These are phyloP conservation scores for Myripristis murdjan DNA, from an alignment of 2,797 vertebrate genomes.

Conservation along the genomic window DNA sequence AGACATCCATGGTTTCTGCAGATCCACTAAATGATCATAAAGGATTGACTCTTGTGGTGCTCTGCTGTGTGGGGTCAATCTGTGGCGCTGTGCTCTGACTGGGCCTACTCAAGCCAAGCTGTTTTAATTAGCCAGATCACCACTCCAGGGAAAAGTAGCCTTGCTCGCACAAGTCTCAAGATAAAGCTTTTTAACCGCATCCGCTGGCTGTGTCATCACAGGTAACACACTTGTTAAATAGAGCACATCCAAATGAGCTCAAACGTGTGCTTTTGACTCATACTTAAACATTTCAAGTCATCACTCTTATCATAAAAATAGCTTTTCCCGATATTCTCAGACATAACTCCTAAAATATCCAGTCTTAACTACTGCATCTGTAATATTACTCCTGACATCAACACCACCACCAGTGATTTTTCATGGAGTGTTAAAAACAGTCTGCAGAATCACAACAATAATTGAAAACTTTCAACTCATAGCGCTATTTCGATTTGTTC, in stretches of 20 bases:
- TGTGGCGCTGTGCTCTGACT: constrained; percentile 54
- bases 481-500: constrained; percentile 24
- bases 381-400: neutral
- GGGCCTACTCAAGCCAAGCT: constrained; percentile 65
- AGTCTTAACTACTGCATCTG: neutral
- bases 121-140: constrained; percentile 76
- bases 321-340: neutral
- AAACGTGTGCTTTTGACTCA: neutral
- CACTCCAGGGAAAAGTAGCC: constrained; percentile 39
- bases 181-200: constrained; percentile 38
- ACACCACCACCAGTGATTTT: neutral
- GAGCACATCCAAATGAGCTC: neutral
- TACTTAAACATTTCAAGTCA: neutral
- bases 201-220: neutral
- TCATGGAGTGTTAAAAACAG: neutral
- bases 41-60: constrained; percentile 38
- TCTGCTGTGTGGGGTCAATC: constrained; percentile 51
- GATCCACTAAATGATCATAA: constrained; percentile 61
- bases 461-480: neutral
- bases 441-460: neutral
- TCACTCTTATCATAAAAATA: constrained; percentile 18
- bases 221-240: neutral
- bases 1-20: neutral
- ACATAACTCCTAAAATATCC: neutral
- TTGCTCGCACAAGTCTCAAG: constrained; percentile 46